Conservation (phyloP, 1,140 invertebrate species). For the Lordiphosa mommai region DNA sequence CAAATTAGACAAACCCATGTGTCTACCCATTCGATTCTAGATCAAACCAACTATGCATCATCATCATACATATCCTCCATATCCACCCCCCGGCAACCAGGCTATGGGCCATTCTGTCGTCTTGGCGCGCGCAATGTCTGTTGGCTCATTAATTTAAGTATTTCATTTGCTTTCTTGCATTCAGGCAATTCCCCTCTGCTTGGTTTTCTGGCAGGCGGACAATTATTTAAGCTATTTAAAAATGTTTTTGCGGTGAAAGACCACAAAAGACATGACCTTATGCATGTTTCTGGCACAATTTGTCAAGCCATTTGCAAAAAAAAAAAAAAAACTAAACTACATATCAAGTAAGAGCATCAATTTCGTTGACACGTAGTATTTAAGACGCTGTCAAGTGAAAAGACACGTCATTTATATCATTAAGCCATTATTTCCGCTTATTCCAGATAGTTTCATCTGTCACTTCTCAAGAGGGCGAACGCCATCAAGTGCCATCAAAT, state of each 20-base stretch:
- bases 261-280: background rate
- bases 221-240: constrained; percentile 43
- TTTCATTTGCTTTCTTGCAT: background rate
- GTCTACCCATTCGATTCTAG: too few species aligned
- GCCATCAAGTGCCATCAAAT: constrained; percentile 16
- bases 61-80: too few species aligned
- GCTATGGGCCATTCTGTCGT: too few species aligned
- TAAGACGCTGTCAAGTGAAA: constrained; percentile 43
- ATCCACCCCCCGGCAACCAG: too few species aligned
- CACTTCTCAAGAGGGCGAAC: constrained; percentile 33
- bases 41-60: too few species aligned
- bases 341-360: constrained; percentile 14
- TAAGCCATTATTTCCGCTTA: constrained; percentile 74
- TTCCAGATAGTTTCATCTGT: constrained; percentile 48
- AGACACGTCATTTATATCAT: constrained; percentile 66
- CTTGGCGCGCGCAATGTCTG: too few species aligned
- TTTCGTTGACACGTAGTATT: constrained; percentile 46
- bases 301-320: background rate
- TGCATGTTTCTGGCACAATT: too few species aligned
- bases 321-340: constrained; percentile 1
- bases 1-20: too few species aligned
- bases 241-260: constrained; percentile 24
- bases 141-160: background rate
- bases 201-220: constrained; percentile 24
- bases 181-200: constrained; percentile 16